Evolutionary conservation across 2,113 vertebrate genomes (phyloP), one percentile per base, ranked within the genome.

Genomic region (Clarias gariepinus): DNA sequence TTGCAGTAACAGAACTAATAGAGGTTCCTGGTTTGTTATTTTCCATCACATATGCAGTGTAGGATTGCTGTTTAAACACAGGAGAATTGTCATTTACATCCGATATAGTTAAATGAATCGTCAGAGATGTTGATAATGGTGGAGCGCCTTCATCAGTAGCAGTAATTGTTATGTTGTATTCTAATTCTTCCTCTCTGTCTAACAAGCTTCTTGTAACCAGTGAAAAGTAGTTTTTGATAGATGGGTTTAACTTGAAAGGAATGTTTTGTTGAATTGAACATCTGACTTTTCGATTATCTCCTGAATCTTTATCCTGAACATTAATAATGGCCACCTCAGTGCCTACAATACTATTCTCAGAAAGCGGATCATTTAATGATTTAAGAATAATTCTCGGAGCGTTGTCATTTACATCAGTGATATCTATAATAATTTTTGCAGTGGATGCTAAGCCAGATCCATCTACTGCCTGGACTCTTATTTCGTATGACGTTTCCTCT

Each of bases 191-290:
- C 30, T 90, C 89, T 36, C 89, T 53, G 9, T 90, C 89, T 13
- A 90, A 33, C 15, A 64, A 18, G n/a, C 76, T 57, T 19, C 85
- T 84, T 8, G 89, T 90, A 19, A 83, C 83, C 23, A 87, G n/a
- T 63, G 83, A 85, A 68, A 63, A 90, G 36, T 80, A 89, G 78
- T 85, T 83, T 52, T 91, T 87, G 87, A 90, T 64, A 0, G 85
- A 93, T 53, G 89, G 92, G 81, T 91, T 85, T 64, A 95, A 79
- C 77, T 92, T 88, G 60, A 95, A 95, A 2, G 93, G 92, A 61
- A 92, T 63, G 41, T 83, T 89, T 87, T 33, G 77, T 4, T 89
- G 76, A n/a, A 92, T 55, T 10, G 86, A 83, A 3, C 91, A 89
- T 30, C 87, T 83, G n/a, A 80, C 25, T 30, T 89, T 83, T 2